Evolutionary conservation across 2,797 vertebrate genomes (phyloP).

Genomic region (Poliocrania exsul): DNA sequence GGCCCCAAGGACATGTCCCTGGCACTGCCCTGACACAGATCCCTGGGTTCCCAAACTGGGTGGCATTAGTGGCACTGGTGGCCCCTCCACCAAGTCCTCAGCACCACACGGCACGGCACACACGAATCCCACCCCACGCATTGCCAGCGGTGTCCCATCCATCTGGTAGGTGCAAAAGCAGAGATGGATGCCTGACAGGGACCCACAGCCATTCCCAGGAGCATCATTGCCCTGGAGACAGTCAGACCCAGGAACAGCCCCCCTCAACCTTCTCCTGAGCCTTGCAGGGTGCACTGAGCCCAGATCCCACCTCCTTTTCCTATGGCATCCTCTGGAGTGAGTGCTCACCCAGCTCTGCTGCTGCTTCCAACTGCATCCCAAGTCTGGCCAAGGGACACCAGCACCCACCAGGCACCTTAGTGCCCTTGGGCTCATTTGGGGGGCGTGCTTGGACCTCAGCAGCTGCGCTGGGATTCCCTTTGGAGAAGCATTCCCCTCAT

Average conservation of each 20-base stretch:
- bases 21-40: background rate
- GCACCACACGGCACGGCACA: background rate
- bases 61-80: background rate
- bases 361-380: accelerated
- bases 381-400: background rate
- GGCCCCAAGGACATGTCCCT: background rate
- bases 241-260: background rate
- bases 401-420: background rate
- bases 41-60: accelerated
- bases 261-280: background rate
- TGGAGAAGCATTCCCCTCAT: background rate
- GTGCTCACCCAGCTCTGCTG: background rate
- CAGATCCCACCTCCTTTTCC: background rate
- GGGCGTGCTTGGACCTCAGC: background rate
- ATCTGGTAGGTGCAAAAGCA: background rate
- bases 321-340: accelerated
- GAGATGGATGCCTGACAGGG: background rate
- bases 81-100: accelerated
- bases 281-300: accelerated
- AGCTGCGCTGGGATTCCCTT: background rate
- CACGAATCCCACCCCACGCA: background rate
- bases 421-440: background rate
- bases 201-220: background rate
- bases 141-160: background rate
- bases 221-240: background rate